Evolutionary conservation across 1,140 invertebrate species (phyloP).

Genomic region (Hyles vespertilio): DNA sequence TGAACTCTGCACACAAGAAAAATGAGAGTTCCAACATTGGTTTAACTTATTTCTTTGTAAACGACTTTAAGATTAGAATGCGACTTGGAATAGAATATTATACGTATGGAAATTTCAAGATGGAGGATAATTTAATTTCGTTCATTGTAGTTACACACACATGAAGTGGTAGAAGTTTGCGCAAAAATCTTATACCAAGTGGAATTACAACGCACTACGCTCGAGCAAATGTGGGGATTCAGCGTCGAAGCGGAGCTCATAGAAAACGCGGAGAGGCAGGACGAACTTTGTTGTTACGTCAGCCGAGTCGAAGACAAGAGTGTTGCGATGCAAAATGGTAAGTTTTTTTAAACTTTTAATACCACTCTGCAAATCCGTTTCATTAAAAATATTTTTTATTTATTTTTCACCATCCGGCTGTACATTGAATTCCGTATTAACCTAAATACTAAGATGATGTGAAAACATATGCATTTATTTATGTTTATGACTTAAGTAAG

Average conservation of each 20-base stretch:
- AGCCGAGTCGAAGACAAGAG: slow-evolving; percentile 96
- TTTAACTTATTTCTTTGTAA: too few species aligned
- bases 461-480: too few species aligned
- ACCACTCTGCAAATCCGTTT: too few species aligned
- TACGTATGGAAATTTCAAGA: too few species aligned
- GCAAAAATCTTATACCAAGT: slow-evolving; percentile 98
- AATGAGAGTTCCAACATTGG: too few species aligned
- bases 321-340: slow-evolving; percentile 96
- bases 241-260: slow-evolving; percentile 97
- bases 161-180: slow-evolving; percentile 97
- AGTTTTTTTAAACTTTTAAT: slow-evolving; percentile 11
- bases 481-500: too few species aligned
- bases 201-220: slow-evolving; percentile 89
- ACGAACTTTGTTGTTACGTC: slow-evolving; percentile 97
- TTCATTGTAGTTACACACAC: slow-evolving; percentile 87
- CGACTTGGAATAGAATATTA: not conserved
- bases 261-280: slow-evolving; percentile 95
- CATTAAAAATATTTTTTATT: too few species aligned
- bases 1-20: too few species aligned
- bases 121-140: not conserved
- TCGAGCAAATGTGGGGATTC: slow-evolving; percentile 98
- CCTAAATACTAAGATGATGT: too few species aligned
- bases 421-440: too few species aligned
- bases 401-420: too few species aligned
- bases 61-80: too few species aligned